Evolutionary conservation across 2,797 vertebrate genomes (phyloP), one percentile per base, ranked within the genome.

Genomic region (Pseudomugil gertrudae): DNA sequence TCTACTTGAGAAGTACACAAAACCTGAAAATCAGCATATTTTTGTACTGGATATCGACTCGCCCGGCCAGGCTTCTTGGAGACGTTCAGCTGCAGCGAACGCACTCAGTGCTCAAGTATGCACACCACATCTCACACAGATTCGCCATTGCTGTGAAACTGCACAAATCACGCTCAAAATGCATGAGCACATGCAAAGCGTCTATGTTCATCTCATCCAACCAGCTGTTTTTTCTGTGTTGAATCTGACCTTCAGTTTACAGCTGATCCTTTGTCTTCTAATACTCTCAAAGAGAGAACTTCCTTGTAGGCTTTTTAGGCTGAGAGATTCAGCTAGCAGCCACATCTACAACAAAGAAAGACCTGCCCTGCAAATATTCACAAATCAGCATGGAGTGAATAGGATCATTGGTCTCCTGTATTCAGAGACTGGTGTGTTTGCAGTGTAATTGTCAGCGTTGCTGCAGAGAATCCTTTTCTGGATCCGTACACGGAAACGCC

Each of bases 1-100:
- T 63, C 56, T 59, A 30, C 70, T 69, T 74, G 53, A 50, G 23
- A 10, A 82, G 59, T 33, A 30, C 59, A 72, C 43, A 73, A 76
- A 92, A 92, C 90, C 81, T 83, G 90, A 89, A 89, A 72, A 74
- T 87, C 89, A 72, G 84, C 90, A 92, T 92, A 87, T 80, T 92
- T 58, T 26, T 32, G 53, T 65, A 24, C 64, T 71, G 61, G 62
- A 58, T 78, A 62, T 74, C 29, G 66, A 53, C 81, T 70, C 63
- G 54, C 33, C 63, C 57, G 55, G 71, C 24, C 72, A 81, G 68
- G 70, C 63, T 43, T 78, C 40, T 64, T 52, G 78, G 26, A 58
- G 76, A 66, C 24, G 17, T 24, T 55, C 58, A 11, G 43, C 32
- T 35, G 65, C 55, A 71, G 29, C 21, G 27, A 73, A 80, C 52